A percentile compares a stretch with the other conserved stretches of the same genome.
phyloP scores from a whole-genome alignment of 2,797 vertebrate species.

The Lacerta viridis region DNA sequence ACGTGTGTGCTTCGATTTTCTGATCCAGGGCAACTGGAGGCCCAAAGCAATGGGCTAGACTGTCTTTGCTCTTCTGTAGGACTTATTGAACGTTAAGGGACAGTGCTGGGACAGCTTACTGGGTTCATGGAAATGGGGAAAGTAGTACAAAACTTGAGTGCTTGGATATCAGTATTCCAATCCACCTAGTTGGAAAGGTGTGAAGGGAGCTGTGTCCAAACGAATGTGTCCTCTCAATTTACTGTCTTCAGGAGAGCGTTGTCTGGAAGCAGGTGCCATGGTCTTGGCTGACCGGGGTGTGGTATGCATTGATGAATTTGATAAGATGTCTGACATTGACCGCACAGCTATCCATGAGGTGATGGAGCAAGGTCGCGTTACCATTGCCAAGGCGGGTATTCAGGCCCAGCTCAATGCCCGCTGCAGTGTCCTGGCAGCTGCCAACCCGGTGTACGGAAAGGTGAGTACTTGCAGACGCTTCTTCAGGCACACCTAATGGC shows the following conservation, averaged over 20 bases:
- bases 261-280: slow-evolving; percentile 96
- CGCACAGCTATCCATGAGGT: slow-evolving; percentile 99
- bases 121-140: not conserved
- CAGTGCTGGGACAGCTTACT: not conserved
- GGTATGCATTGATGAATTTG: slow-evolving; percentile 98
- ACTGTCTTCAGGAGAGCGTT: slow-evolving; percentile 87
- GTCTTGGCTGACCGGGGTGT: slow-evolving; percentile 95
- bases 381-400: slow-evolving; percentile 97
- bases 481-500: not conserved
- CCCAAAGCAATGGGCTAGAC: too few species aligned
- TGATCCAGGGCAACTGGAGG: not conserved
- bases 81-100: not conserved
- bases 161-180: too few species aligned
- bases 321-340: slow-evolving; percentile 98
- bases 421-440: slow-evolving; percentile 95
- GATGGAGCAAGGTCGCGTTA: slow-evolving; percentile 98
- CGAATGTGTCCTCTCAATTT: rapidly evolving
- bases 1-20: too few species aligned
- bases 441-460: slow-evolving; percentile 96
- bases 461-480: slow-evolving; percentile 76
- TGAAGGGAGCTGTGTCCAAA: not conserved
- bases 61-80: not conserved
- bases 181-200: not conserved
- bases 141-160: not conserved
- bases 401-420: slow-evolving; percentile 97